phyloP scores from a whole-genome alignment of 2,888 invertebrate species.

The Alitta virens region DNA sequence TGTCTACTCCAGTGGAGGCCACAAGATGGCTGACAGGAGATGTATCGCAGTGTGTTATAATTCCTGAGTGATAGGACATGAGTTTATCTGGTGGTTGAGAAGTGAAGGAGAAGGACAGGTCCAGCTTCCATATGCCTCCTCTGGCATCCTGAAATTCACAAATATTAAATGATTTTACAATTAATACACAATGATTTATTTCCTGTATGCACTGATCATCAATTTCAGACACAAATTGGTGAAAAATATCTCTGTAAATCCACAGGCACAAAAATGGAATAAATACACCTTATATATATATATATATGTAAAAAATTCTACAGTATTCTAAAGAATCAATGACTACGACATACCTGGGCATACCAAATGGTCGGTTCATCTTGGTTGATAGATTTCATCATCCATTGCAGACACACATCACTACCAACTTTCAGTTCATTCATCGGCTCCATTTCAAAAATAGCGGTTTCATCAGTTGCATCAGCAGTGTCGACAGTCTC shows the following conservation, averaged over 20 bases:
- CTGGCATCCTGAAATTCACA: conserved; percentile 86
- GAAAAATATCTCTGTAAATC: too few relatives aligned
- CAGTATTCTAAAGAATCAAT: neutral
- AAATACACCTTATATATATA: too few relatives aligned
- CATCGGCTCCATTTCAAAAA: conserved; percentile 81
- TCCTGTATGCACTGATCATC: too few relatives aligned
- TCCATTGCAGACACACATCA: conserved; percentile 62
- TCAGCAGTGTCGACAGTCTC: conserved; percentile 86
- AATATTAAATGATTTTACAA: too few relatives aligned
- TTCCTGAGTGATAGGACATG: conserved; percentile 75
- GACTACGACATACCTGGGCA: conserved; percentile 73
- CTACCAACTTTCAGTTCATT: conserved; percentile 72
- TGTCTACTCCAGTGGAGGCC: conserved; percentile 72
- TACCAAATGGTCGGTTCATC: conserved; percentile 62
- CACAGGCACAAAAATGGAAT: too few relatives aligned
- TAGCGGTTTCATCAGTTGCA: conserved; percentile 75
- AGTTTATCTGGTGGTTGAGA: conserved; percentile 60
- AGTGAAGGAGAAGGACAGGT: conserved; percentile 64
- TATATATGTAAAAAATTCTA: too few relatives aligned
- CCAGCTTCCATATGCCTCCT: conserved; percentile 77
- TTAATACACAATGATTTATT: too few relatives aligned
- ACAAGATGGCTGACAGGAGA: conserved; percentile 72
- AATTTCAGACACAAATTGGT: too few relatives aligned
- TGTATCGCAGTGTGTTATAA: conserved; percentile 68
- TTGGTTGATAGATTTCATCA: conserved; percentile 59